Evolutionary conservation across 1,140 invertebrate species (phyloP).

Genomic region (Amyelois transitella): DNA sequence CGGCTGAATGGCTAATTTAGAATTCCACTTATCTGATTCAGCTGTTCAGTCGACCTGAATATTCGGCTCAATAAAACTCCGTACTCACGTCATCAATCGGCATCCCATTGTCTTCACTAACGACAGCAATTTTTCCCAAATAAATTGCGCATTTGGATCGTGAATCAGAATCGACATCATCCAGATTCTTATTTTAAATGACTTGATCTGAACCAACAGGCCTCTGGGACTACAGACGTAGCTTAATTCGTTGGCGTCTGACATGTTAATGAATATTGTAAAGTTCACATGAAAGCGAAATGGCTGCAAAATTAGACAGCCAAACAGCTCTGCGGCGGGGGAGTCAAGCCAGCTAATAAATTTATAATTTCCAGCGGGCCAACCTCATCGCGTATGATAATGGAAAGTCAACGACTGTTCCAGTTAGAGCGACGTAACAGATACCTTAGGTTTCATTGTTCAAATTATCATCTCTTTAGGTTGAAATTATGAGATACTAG

Average conservation of each 20-base stretch:
- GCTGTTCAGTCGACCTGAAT: slow-evolving; percentile 59
- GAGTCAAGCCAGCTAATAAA: slow-evolving; percentile 34
- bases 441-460: background rate
- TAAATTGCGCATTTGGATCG: background rate
- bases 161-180: background rate
- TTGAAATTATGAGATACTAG: no score
- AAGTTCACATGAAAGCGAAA: slow-evolving; percentile 9
- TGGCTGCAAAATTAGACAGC: slow-evolving; percentile 9
- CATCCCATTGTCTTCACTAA: slow-evolving; percentile 32
- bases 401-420: slow-evolving; percentile 48
- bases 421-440: background rate
- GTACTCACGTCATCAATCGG: slow-evolving; percentile 33
- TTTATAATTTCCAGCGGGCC: slow-evolving; percentile 43
- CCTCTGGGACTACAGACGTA: slow-evolving; percentile 2
- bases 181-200: slow-evolving; percentile 12
- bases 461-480: background rate
- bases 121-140: background rate
- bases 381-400: slow-evolving; percentile 57
- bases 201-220: slow-evolving; percentile 23
- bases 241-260: slow-evolving; percentile 14
- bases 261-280: slow-evolving; percentile 36
- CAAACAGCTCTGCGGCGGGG: background rate
- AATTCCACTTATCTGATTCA: slow-evolving; percentile 61
- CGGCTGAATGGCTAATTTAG: slow-evolving; percentile 60
- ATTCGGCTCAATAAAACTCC: slow-evolving; percentile 51